Percentiles rank a stretch among this genome's conserved stretches.
phyloP scores from a whole-genome alignment of 2,113 vertebrate genomes.

The Oceanodroma tethys region DNA sequence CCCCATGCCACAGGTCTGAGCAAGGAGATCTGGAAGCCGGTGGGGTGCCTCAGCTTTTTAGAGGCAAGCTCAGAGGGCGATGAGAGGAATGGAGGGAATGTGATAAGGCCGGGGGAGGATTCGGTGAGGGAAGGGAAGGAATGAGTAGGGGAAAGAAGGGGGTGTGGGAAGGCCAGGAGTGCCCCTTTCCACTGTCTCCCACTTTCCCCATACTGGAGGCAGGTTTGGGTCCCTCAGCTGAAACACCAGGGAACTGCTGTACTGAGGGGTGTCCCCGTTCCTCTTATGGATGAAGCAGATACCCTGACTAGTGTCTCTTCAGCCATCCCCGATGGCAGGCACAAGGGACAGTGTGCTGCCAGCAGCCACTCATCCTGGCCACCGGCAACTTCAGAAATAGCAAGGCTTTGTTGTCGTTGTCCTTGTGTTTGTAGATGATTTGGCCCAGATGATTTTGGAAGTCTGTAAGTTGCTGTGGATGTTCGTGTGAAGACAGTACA shows the following conservation, averaged over 20 bases:
- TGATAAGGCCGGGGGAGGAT: slow-evolving; percentile 17
- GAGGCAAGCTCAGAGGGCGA: background rate
- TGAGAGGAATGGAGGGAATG: slow-evolving; percentile 58
- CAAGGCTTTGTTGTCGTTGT: background rate
- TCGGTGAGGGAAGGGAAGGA: background rate
- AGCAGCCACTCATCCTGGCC: background rate
- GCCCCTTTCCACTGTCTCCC: background rate
- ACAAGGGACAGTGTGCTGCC: background rate
- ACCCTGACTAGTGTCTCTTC: background rate
- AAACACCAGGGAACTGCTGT: background rate
- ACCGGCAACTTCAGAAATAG: background rate
- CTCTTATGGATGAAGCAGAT: background rate
- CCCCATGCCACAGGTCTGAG: background rate
- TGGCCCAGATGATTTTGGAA: no score
- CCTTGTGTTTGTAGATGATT: background rate
- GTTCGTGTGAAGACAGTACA: background rate
- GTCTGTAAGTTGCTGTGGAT: background rate
- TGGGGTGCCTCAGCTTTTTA: background rate
- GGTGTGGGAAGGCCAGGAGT: background rate
- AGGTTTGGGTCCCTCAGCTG: background rate
- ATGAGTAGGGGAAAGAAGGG: background rate
- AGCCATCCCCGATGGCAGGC: background rate
- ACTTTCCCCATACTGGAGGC: background rate
- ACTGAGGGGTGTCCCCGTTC: accelerated
- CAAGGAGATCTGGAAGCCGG: background rate